phyloP scores from a whole-genome alignment of 1,140 invertebrate genomes.

The Lordiphosa mommai region DNA sequence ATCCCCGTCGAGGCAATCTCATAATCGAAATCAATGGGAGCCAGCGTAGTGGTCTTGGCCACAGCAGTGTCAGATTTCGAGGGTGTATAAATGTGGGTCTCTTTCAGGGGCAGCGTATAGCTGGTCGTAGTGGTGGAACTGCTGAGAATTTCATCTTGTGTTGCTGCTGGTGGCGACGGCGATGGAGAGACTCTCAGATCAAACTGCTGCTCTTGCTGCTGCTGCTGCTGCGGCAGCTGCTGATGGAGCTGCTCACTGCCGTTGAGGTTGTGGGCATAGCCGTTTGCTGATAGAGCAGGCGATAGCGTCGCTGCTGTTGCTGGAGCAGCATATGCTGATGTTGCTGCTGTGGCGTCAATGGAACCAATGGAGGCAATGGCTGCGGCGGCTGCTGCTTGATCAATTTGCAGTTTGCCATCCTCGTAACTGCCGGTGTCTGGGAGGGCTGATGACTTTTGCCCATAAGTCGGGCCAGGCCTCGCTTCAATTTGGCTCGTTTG shows the following conservation, averaged over 20 bases:
- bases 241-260: conserved; percentile 54
- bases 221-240: conserved; percentile 28
- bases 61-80: conserved; percentile 65
- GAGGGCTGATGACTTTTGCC: conserved; percentile 30
- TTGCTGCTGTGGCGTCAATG: conserved; percentile 58
- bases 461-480: conserved; percentile 60
- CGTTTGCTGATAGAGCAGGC: conserved; percentile 68
- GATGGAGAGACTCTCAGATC: conserved; percentile 38
- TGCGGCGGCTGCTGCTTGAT: neutral
- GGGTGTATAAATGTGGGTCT: conserved; percentile 79
- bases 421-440: conserved; percentile 4
- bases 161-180: neutral
- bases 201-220: conserved; percentile 39
- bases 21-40: conserved; percentile 77
- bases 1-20: conserved; percentile 77
- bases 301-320: conserved; percentile 63
- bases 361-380: neutral
- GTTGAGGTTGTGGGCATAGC: conserved; percentile 52
- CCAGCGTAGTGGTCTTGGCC: conserved; percentile 60
- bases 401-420: conserved; percentile 1
- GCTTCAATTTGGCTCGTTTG: conserved; percentile 60
- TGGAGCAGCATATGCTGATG: conserved; percentile 58
- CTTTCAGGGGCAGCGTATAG: conserved; percentile 69
- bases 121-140: conserved; percentile 28
- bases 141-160: conserved; percentile 32